phyloP scores from a whole-genome alignment of 1,140 invertebrate species.

The Neodiprion fabricii region DNA sequence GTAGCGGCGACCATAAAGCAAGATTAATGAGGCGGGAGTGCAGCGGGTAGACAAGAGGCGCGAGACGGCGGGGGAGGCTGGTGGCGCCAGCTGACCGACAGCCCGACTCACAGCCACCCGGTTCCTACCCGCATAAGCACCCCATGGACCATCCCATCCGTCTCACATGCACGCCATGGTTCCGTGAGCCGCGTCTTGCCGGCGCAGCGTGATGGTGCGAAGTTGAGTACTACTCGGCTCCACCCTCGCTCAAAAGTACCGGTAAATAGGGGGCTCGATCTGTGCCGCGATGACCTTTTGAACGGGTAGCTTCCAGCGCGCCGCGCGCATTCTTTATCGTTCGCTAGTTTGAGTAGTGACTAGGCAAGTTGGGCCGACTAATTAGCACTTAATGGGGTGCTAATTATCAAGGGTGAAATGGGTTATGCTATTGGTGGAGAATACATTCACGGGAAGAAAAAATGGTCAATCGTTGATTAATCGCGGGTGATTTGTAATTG shows the following conservation, averaged over 20 bases:
- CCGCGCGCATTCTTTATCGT: no score
- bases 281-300: no score
- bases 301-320: no score
- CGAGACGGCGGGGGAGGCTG: conserved; percentile 25
- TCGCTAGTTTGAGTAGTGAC: neutral
- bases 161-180: neutral
- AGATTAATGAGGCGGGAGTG: conserved; percentile 46
- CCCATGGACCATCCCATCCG: conserved; percentile 3
- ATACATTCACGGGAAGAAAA: neutral
- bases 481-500: no score
- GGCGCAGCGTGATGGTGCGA: neutral
- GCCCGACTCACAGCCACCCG: conserved; percentile 11
- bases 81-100: conserved; percentile 43
- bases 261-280: no score
- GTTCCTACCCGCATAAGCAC: neutral
- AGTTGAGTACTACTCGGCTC: no score
- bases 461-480: no score
- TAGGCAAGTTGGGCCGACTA: neutral
- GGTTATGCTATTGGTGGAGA: neutral
- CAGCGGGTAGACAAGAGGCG: conserved; percentile 32
- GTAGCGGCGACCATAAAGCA: conserved; percentile 39
- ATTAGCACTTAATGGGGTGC: neutral
- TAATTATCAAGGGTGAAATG: neutral
- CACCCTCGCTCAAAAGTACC: no score
- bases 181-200: neutral